Evolutionary conservation across 2,797 vertebrate genomes (phyloP).

Genomic region (Macrochelys suwanniensis): DNA sequence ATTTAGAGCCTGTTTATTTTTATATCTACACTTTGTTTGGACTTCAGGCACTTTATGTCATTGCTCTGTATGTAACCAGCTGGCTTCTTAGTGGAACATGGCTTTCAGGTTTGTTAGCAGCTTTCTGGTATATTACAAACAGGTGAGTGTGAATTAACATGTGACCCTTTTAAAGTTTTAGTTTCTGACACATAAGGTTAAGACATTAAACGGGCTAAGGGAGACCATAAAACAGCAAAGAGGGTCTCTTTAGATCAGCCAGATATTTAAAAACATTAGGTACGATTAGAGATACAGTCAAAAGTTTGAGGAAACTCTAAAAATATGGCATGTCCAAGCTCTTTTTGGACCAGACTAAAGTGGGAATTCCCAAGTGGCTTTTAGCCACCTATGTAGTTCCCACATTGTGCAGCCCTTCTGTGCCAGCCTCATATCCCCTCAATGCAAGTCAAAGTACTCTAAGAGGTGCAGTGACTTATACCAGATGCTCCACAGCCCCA

Average conservation of each 20-base stretch:
- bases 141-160: slow-evolving; percentile 83
- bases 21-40: slow-evolving; percentile 98
- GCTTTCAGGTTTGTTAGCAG: slow-evolving; percentile 91
- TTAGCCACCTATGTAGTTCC: not conserved
- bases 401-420: not conserved
- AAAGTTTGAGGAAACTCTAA: slow-evolving; percentile 7
- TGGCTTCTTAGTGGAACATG: slow-evolving; percentile 96
- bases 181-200: slow-evolving; percentile 34
- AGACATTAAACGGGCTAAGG: not conserved
- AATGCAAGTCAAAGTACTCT: not conserved
- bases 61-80: slow-evolving; percentile 93
- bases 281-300: not conserved
- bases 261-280: not conserved
- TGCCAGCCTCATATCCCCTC: not conserved
- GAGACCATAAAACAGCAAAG: not conserved
- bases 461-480: not conserved
- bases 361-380: not conserved
- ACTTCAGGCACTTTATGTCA: slow-evolving; percentile 93
- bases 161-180: not conserved
- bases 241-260: not conserved
- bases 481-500: not conserved
- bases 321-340: not conserved
- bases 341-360: not conserved
- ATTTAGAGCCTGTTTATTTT: slow-evolving; percentile 97
- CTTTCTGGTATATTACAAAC: slow-evolving; percentile 95